Evolutionary conservation across 2,888 invertebrate species (phyloP), one percentile per base, ranked within the genome.

Genomic region (Amblyteles armatorius): DNA sequence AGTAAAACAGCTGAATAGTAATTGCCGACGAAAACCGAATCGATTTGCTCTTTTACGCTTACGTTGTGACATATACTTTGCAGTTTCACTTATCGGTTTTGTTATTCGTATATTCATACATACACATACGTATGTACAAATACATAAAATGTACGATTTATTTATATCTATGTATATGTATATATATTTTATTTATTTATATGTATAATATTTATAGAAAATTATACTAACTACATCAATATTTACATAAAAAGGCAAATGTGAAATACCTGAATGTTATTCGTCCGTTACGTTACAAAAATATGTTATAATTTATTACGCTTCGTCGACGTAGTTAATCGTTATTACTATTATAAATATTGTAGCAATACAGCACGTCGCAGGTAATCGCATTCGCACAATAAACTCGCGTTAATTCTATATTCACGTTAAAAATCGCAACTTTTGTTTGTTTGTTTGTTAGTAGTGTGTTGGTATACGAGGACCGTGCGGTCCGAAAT

Each of bases 241-340:
- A 93, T 93, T 90, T 93, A 93, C 93, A 93, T 92, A 91, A 91
- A 93, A 93, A 93, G 93, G 93, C 93, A 93, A 93, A 93, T 91
- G 93, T 93, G 93, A 92, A 92, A 92, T 93, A 93, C 92, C 93
- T 91, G 93, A 93, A 92, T 85, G 86, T 89, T 89, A 72, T 68
- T 85, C 86, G 83, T 88, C 77, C 88, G 85, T 88, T 92, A 90
- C 87, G 89, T 91, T 93, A 92, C 90, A 93, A 92, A 92, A 92
- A 93, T 92, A 92, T 91, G 89, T 84, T 81, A 40, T 68, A 63
- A 79, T 85, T 86, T 79, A 76, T 82, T 60, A 85, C 74, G 74
- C 67, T 57, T 57, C 57, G 57, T 57, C 57, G 57, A 57, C 57
- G 57, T 57, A 57, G 74, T 82, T 79, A 81, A 88, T 87, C 87